Conservation (phyloP, 2,113 vertebrate genomes). For the Mustela nigripes region DNA sequence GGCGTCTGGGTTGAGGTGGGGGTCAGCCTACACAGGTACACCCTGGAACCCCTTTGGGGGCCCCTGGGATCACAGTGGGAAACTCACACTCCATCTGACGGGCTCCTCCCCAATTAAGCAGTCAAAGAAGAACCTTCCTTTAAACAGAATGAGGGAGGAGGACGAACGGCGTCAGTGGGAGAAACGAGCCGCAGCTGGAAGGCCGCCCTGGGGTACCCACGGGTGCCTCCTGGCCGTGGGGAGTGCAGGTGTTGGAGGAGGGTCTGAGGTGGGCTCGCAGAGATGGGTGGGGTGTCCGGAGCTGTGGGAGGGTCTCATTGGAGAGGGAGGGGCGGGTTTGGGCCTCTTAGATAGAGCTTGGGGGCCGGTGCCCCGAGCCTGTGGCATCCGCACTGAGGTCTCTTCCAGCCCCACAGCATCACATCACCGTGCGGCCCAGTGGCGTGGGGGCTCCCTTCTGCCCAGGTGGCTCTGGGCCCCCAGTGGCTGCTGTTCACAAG, state of each 20-base stretch:
- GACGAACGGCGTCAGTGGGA: background rate
- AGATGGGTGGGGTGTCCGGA: background rate
- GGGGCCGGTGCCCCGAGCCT: background rate
- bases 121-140: background rate
- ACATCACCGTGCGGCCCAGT: no score
- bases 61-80: background rate
- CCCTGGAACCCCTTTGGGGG: background rate
- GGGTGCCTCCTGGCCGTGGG: rapidly evolving
- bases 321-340: no score
- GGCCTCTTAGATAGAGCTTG: no score
- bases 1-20: background rate
- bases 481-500: background rate
- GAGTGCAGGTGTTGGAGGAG: background rate
- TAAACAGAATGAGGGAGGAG: background rate
- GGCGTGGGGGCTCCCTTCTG: background rate
- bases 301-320: background rate
- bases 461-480: background rate
- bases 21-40: background rate
- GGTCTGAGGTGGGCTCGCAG: no score
- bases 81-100: background rate
- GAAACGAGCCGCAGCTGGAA: background rate
- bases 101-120: background rate
- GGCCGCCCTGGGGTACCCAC: background rate
- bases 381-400: rapidly evolving
- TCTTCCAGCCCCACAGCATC: background rate